These are phyloP conservation scores for Cryptocheilus praepositus DNA, from an alignment of 2,888 invertebrate species.

Conservation along the genomic window DNA sequence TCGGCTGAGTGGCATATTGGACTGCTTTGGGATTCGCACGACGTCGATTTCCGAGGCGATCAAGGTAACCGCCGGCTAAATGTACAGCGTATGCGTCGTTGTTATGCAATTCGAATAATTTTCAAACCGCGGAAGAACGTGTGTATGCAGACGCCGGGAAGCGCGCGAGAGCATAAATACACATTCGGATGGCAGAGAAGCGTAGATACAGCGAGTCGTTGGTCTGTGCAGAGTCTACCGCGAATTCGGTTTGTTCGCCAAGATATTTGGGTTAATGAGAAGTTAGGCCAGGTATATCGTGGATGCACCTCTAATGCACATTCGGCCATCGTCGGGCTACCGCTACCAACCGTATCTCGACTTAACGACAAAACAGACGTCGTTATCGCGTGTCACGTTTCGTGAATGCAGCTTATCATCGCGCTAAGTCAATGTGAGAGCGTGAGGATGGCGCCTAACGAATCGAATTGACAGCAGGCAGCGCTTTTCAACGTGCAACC, in stretches of 20 bases:
- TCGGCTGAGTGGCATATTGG: no score
- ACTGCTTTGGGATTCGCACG: no score
- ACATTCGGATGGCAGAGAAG: constrained; percentile 14
- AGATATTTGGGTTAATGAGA: constrained; percentile 54
- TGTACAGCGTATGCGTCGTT: no score
- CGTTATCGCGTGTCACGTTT: constrained; percentile 15
- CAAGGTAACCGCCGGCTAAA: no score
- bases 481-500: no score
- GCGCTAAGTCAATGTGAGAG: no score
- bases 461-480: no score
- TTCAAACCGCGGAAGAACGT: no score
- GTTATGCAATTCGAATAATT: no score
- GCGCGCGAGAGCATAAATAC: constrained; percentile 11
- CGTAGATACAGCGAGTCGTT: constrained; percentile 17
- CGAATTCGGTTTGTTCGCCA: constrained; percentile 45
- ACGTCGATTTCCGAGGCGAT: no score
- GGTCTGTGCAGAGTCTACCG: constrained; percentile 12
- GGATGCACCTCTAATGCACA: constrained; percentile 8
- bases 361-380: constrained; percentile 11
- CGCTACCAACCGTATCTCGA: background rate
- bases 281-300: constrained; percentile 40
- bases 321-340: background rate
- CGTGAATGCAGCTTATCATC: no score
- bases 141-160: background rate
- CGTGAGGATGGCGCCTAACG: no score